A percentile compares a stretch with the other conserved stretches of the same genome.
phyloP scores from a whole-genome alignment of 2,797 vertebrate genomes.

The Coreius guichenoti region DNA sequence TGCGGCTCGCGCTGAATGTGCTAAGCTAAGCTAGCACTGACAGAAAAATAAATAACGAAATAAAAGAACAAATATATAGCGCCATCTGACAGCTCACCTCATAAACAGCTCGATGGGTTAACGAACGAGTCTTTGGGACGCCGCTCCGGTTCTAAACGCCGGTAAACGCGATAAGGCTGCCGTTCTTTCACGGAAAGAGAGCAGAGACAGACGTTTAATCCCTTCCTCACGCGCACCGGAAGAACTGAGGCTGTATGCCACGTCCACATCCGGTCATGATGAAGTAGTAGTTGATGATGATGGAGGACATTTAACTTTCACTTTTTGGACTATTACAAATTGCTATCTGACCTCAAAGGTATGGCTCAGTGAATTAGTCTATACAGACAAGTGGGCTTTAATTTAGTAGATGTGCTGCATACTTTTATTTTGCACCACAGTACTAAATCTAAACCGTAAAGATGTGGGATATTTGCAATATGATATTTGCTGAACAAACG shows the following conservation, averaged over 20 bases:
- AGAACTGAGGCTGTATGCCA: constrained; percentile 80
- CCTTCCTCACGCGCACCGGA: constrained; percentile 75
- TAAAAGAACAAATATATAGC: constrained; percentile 1
- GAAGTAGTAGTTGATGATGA: background rate
- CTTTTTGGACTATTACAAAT: background rate
- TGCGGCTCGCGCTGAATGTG: constrained; percentile 30
- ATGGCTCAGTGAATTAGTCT: background rate
- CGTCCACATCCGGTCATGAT: constrained; percentile 79
- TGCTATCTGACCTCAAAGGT: background rate
- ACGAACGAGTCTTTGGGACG: constrained; percentile 32
- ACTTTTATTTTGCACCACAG: background rate
- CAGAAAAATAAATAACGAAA: constrained; percentile 12
- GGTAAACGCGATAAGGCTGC: constrained; percentile 27
- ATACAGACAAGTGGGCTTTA: background rate
- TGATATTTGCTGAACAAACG: background rate
- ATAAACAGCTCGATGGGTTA: constrained; percentile 33
- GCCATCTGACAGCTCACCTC: constrained; percentile 58
- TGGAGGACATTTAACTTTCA: constrained; percentile 19
- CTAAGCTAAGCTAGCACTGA: constrained; percentile 31
- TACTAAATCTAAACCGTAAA: background rate
- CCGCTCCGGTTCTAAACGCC: constrained; percentile 38
- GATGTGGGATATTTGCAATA: background rate
- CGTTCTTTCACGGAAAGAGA: constrained; percentile 51
- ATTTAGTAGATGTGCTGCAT: background rate
- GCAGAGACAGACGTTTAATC: constrained; percentile 59